Evolutionary conservation across 2,797 vertebrate genomes (phyloP), one percentile per base, ranked within the genome.

Genomic region (Graptemys geographica): DNA sequence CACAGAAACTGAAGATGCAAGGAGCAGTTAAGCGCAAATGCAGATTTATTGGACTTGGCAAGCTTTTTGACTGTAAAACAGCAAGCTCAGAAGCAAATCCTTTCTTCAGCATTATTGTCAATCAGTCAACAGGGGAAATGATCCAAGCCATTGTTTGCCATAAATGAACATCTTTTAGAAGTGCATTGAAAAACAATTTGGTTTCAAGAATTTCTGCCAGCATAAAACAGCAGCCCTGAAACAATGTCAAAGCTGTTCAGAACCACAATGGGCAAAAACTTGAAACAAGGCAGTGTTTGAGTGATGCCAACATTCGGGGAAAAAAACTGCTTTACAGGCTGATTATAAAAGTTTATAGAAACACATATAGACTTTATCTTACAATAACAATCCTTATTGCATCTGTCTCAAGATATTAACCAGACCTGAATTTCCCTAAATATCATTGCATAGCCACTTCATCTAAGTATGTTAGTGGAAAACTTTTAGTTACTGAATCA

Each of bases 71-170:
- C 91, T 95, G 83, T 83, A 89, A 88, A 95, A 87, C 11, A 33
- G 31, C 57, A 69, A 88, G 37, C 79, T 93, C 27, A 57, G 69
- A 94, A 94, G 41, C 55, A 97, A 94, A 96, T 69, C n/a, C 69
- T 95, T 94, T 96, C 87, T 92, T 95, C 84, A 90, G 74, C 81
- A 79, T 94, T 92, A 83, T 87, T 94, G 88, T 89, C 86, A 90
- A 82, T 96, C 91, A 86, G 49, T 93, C 87, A 94, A 78, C 72
- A 83, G 37, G 7, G 65, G 65, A 97, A 97, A 28, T 49, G 90
- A 62, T 83, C 47, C 69, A 88, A 95, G 84, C 47, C 1, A 5
- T 53, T 91, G 51, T 89, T 96, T 92, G 47, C 84, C 52, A 94
- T 92, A 92, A 96, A 90, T 86, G 80, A 94, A 69, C 47, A 83